These are phyloP conservation scores for Dermolepida albohirtum DNA, from an alignment of 2,888 invertebrate species.

Conservation along the genomic window DNA sequence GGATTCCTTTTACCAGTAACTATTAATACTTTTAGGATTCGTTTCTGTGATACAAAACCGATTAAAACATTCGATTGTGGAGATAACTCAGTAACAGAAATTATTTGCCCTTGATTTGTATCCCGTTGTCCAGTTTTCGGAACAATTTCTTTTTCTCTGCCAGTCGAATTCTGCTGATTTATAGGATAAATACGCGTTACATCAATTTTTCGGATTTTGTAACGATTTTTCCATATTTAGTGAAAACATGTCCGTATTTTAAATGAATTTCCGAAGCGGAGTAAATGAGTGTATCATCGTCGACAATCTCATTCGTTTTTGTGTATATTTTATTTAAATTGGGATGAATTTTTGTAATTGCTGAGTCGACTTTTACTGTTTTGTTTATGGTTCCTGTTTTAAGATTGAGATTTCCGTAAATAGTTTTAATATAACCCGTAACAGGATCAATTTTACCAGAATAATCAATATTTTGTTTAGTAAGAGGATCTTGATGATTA, in stretches of 20 bases:
- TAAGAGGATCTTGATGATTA: constrained; percentile 74
- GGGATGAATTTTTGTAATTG: constrained; percentile 76
- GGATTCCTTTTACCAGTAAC: constrained; percentile 72
- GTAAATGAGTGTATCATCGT: constrained; percentile 73
- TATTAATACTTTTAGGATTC: constrained; percentile 66
- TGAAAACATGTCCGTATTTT: constrained; percentile 78
- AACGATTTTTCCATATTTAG: constrained; percentile 79
- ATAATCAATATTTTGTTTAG: constrained; percentile 74
- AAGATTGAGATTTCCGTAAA: constrained; percentile 77
- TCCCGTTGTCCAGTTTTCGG: constrained; percentile 69
- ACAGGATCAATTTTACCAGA: constrained; percentile 78
- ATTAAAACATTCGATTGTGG: constrained; percentile 53
- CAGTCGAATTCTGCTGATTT: constrained; percentile 76
- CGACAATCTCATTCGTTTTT: constrained; percentile 75
- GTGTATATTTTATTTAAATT: constrained; percentile 78
- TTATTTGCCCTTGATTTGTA: constrained; percentile 61
- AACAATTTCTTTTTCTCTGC: constrained; percentile 73
- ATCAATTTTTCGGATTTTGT: constrained; percentile 77
- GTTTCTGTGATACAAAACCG: constrained; percentile 64
- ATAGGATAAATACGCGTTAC: constrained; percentile 76
- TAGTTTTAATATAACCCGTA: constrained; percentile 78
- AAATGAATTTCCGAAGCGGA: constrained; percentile 80
- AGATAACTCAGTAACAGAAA: constrained; percentile 56
- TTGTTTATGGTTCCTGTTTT: constrained; percentile 75
- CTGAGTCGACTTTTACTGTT: constrained; percentile 75